phyloP scores from a whole-genome alignment of 2,888 invertebrate species.

The Amphimallon solstitiale region DNA sequence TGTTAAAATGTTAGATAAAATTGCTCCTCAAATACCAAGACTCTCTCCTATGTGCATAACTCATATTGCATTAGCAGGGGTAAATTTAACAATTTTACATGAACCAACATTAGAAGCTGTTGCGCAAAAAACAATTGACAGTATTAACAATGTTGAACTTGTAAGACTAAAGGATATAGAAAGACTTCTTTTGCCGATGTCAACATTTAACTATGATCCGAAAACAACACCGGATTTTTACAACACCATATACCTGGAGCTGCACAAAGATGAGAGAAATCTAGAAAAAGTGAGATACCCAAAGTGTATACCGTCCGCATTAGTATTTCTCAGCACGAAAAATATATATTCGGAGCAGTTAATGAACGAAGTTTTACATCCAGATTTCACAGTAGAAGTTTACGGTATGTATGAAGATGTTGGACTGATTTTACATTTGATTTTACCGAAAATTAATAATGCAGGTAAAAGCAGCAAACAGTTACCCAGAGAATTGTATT shows the following conservation, averaged over 20 bases:
- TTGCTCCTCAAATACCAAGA: constrained; percentile 68
- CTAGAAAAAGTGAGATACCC: constrained; percentile 70
- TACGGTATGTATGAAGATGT: constrained; percentile 63
- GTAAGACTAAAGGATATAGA: constrained; percentile 77
- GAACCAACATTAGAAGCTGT: constrained; percentile 64
- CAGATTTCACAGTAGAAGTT: constrained; percentile 67
- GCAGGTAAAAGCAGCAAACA: constrained; percentile 51
- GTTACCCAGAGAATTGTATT: constrained; percentile 68
- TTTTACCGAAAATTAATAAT: constrained; percentile 30
- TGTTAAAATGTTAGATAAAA: constrained; percentile 65
- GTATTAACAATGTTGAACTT: constrained; percentile 59
- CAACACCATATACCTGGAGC: constrained; percentile 60
- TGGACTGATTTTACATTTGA: neutral
- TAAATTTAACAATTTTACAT: constrained; percentile 65
- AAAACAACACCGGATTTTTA: constrained; percentile 65
- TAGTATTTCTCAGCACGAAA: constrained; percentile 70
- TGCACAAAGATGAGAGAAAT: constrained; percentile 66
- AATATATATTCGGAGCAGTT: constrained; percentile 70
- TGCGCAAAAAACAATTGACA: constrained; percentile 65
- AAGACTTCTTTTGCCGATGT: constrained; percentile 71
- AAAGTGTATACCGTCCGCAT: constrained; percentile 69
- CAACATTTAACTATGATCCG: constrained; percentile 70
- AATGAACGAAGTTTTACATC: constrained; percentile 67
- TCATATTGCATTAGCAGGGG: constrained; percentile 74
- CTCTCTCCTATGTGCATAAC: constrained; percentile 71